Percentiles rank a stretch among this genome's conserved stretches.
Conservation (phyloP, 1,140 invertebrate genomes). For the Tetramorium parvispinum region DNA sequence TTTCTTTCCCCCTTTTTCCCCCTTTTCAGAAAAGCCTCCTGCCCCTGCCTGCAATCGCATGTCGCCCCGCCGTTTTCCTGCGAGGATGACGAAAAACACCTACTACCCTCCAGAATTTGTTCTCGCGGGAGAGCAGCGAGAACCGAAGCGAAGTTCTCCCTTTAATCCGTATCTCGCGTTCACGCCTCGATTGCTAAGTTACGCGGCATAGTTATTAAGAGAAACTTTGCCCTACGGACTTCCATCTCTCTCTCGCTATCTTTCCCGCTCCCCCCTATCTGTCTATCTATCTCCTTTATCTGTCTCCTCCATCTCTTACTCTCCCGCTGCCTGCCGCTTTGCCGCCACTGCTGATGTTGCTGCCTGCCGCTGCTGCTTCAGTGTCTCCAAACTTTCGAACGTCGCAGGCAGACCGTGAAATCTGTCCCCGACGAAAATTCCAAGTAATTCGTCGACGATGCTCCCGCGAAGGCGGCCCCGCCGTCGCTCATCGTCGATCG, state of each 20-base stretch:
- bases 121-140: conserved; percentile 8
- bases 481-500: conserved; percentile 64
- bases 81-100: conserved; percentile 61
- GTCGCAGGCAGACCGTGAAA: conserved; percentile 78
- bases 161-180: conserved; percentile 80
- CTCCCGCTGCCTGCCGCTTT: conserved; percentile 37
- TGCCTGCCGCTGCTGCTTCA: conserved; percentile 61
- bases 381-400: conserved; percentile 76
- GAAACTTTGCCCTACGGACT: conserved; percentile 74
- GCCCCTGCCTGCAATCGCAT: neutral
- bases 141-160: conserved; percentile 70
- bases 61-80: conserved; percentile 21
- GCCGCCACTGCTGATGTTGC: conserved; percentile 29
- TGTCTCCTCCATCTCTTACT: conserved; percentile 51
- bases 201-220: conserved; percentile 78
- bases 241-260: conserved; percentile 7
- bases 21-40: neutral
- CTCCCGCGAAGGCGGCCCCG: conserved; percentile 22
- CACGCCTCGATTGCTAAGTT: conserved; percentile 75
- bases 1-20: conserved; percentile 16
- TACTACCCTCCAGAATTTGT: conserved; percentile 67
- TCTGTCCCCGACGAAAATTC: conserved; percentile 74
- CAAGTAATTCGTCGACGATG: conserved; percentile 67
- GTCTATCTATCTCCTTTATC: conserved; percentile 55
- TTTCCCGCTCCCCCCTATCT: neutral